Evolutionary conservation across 2,113 vertebrate genomes (phyloP).

Genomic region (Platichthys stellatus): DNA sequence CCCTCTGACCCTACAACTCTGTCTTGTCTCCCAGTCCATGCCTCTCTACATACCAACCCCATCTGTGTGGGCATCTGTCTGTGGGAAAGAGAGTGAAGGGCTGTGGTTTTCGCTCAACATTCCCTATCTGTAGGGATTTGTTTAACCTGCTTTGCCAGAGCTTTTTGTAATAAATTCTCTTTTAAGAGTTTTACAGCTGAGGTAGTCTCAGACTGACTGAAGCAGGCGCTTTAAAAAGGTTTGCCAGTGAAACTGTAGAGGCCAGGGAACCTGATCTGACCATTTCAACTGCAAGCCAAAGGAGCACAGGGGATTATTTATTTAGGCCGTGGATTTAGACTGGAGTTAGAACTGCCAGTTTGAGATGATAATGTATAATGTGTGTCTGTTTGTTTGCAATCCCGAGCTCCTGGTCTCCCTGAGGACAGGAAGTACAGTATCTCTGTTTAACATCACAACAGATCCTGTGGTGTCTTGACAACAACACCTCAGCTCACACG

Average conservation of each 20-base stretch:
- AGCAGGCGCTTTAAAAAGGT: slow-evolving; percentile 52
- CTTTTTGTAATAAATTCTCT: slow-evolving; percentile 47
- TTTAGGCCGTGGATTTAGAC: slow-evolving; percentile 67
- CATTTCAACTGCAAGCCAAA: slow-evolving; percentile 56
- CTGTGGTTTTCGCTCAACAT: neutral
- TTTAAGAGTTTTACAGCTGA: slow-evolving; percentile 28
- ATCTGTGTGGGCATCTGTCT: slow-evolving; percentile 39
- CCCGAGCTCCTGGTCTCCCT: slow-evolving; percentile 8
- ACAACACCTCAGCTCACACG: slow-evolving; percentile 11
- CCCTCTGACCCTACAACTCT: slow-evolving; percentile 25
- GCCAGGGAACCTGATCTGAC: slow-evolving; percentile 81
- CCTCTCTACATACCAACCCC: slow-evolving; percentile 35
- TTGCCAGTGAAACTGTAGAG: slow-evolving; percentile 80
- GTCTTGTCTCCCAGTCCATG: slow-evolving; percentile 26
- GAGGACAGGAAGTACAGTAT: slow-evolving; percentile 31
- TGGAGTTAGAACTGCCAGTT: slow-evolving; percentile 41
- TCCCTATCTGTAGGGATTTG: slow-evolving; percentile 23
- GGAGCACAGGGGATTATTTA: slow-evolving; percentile 83
- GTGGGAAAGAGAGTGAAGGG: slow-evolving; percentile 1
- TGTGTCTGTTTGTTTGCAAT: slow-evolving; percentile 11
- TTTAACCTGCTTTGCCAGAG: slow-evolving; percentile 15
- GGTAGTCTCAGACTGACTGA: slow-evolving; percentile 6
- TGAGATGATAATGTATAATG: slow-evolving; percentile 38
- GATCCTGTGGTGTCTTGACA: slow-evolving; percentile 11
- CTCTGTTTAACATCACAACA: slow-evolving; percentile 9